Conservation (phyloP, 92 coral and sea anemone genomes). For the Micromussa lordhowensis region DNA sequence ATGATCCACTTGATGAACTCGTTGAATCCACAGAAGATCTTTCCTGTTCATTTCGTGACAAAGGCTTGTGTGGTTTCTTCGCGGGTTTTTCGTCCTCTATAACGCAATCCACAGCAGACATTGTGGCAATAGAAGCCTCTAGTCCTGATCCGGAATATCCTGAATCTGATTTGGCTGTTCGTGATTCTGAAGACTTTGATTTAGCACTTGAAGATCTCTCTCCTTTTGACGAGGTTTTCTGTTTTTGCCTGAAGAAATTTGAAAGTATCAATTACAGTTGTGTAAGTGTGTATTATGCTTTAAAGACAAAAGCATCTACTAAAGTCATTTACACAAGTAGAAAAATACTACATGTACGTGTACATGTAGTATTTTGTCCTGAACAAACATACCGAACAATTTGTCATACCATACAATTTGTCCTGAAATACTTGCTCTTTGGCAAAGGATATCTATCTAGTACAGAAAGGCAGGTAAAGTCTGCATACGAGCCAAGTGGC, state of each 20-base stretch:
- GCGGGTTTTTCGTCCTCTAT: constrained; percentile 52
- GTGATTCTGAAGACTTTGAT: constrained; percentile 28
- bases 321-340: too few species aligned
- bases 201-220: constrained; percentile 51
- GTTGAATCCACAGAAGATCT: constrained; percentile 70
- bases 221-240: constrained; percentile 58
- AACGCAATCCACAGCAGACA: constrained; percentile 86
- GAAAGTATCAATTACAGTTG: neutral
- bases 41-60: constrained; percentile 55
- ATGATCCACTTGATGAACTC: constrained; percentile 73
- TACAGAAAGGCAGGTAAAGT: too few species aligned
- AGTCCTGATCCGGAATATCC: constrained; percentile 74
- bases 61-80: constrained; percentile 43
- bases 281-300: too few species aligned
- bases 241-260: constrained; percentile 78
- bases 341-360: too few species aligned
- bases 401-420: too few species aligned
- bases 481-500: too few species aligned
- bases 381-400: too few species aligned
- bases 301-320: too few species aligned
- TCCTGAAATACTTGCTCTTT: too few species aligned
- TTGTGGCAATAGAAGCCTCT: constrained; percentile 79
- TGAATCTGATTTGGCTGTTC: constrained; percentile 75
- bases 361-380: too few species aligned
- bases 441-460: too few species aligned